phyloP scores from a whole-genome alignment of 35 echinoderm and acorn worm species.

The Hemicentrotus pulcherrimus region DNA sequence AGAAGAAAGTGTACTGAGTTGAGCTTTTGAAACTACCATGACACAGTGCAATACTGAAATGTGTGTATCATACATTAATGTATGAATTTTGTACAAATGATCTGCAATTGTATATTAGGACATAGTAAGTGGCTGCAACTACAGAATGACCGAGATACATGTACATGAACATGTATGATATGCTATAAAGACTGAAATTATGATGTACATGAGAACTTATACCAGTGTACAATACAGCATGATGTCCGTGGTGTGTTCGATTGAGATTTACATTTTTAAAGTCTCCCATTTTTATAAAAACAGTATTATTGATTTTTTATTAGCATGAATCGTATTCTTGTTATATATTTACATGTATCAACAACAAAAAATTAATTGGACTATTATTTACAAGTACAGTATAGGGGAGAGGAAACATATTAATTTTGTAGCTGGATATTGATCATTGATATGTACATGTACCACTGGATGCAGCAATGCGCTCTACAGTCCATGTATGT shows the following conservation, averaged over 20 bases:
- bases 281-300: neutral
- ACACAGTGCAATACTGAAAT: neutral
- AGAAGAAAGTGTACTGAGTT: neutral
- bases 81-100: neutral
- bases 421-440: too few relatives aligned
- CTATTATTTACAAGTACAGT: neutral
- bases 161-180: neutral
- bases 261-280: neutral
- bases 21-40: neutral
- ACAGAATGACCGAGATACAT: neutral
- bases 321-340: neutral
- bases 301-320: neutral
- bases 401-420: too few relatives aligned
- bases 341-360: neutral
- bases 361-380: neutral
- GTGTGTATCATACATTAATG: conserved; percentile 2
- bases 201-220: neutral
- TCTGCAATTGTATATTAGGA: neutral
- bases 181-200: neutral
- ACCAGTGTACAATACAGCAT: neutral
- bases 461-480: neutral
- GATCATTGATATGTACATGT: neutral
- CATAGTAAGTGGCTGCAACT: neutral
- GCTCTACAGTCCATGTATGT: neutral
- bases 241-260: neutral